Evolutionary conservation across 2,888 invertebrate species (phyloP).

Genomic region (Amphipoea oculea): DNA sequence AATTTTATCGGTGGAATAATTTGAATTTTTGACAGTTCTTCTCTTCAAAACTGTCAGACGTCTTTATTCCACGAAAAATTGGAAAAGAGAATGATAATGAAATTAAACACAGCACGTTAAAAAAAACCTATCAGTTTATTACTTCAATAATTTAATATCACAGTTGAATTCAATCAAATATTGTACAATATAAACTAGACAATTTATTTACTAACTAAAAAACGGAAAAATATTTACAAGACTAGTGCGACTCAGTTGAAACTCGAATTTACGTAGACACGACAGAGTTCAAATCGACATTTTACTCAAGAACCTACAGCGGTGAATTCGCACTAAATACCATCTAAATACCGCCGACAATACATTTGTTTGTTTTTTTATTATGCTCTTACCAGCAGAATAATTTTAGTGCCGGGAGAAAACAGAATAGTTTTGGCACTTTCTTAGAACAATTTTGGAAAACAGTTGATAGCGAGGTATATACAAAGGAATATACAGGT

Average conservation of each 20-base stretch:
- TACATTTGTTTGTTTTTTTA: neutral
- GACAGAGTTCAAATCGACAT: constrained; percentile 31
- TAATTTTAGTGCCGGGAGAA: too few species aligned
- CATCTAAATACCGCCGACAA: neutral
- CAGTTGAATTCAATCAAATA: constrained; percentile 70
- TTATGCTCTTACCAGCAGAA: neutral
- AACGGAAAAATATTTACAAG: constrained; percentile 17
- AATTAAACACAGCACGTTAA: constrained; percentile 33
- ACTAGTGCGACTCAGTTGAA: neutral
- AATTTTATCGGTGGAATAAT: too few species aligned
- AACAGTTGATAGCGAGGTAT: too few species aligned
- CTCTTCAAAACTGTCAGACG: too few species aligned
- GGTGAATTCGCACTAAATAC: neutral
- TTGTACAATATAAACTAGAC: constrained; percentile 38
- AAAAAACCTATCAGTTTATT: constrained; percentile 54
- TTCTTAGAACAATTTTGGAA: neutral
- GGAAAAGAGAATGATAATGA: neutral
- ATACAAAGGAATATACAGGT: too few species aligned
- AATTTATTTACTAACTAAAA: constrained; percentile 44
- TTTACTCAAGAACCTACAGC: neutral
- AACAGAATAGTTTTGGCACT: neutral
- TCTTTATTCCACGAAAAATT: too few species aligned
- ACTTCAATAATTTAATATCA: constrained; percentile 82
- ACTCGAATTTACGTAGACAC: constrained; percentile 5
- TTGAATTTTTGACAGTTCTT: too few species aligned